Percentiles rank a stretch among this genome's conserved stretches.
Evolutionary conservation across 2,797 vertebrate genomes (phyloP).

Genomic region (Perodicticus potto): DNA sequence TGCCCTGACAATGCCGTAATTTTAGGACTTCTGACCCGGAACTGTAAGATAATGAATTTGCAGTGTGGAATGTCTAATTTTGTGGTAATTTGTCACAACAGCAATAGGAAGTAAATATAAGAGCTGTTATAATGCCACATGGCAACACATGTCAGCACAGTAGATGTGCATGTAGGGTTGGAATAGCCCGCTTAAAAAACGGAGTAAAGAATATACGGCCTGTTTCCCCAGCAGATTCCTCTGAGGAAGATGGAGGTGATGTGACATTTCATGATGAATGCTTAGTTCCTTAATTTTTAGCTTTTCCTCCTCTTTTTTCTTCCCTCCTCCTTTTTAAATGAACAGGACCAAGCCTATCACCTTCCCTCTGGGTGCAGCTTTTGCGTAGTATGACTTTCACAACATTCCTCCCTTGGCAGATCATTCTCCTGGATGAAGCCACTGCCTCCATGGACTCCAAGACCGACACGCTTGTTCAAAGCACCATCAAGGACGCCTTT

Average conservation of each 20-base stretch:
- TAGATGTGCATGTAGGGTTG: not conserved
- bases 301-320: too few species aligned
- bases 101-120: not conserved
- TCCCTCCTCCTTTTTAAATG: not conserved
- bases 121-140: not conserved
- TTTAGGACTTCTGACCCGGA: not conserved
- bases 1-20: too few species aligned
- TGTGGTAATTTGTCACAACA: not conserved
- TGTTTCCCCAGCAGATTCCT: not conserved
- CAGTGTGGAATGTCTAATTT: not conserved
- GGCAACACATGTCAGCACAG: not conserved
- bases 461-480: constrained; percentile 92
- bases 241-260: not conserved
- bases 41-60: not conserved
- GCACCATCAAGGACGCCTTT: constrained; percentile 90
- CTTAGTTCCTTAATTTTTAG: not conserved
- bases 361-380: not conserved
- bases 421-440: constrained; percentile 93
- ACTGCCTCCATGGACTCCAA: constrained; percentile 93
- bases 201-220: not conserved
- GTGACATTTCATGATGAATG: not conserved
- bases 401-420: constrained; percentile 83
- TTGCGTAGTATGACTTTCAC: not conserved
- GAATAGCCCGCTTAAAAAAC: not conserved
- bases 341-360: not conserved